Evolutionary conservation across 2,797 vertebrate species (phyloP), one percentile per base, ranked within the genome.

Genomic region (Synanceia verrucosa): DNA sequence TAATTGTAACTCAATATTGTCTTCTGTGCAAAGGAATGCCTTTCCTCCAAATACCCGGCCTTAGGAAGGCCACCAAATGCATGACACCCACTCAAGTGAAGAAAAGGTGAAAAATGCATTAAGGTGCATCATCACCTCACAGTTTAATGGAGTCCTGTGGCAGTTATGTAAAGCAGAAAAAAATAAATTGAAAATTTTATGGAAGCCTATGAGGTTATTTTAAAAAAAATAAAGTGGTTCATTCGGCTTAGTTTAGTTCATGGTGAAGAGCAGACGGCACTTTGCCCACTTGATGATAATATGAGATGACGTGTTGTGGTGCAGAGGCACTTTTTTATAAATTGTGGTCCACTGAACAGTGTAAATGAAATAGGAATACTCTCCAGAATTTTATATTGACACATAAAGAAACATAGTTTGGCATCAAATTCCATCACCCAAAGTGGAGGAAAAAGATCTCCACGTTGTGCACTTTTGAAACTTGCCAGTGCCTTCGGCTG

Each of bases 201-300:
- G 24, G 23, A 71, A 10, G 14, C 18, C 18, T 36, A 4, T 57
- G n/a, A 52, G n/a, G 13, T 28, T 44, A 33, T 39, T 31, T 50
- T 2, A 34, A 63, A 71, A 24, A 13, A 57, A n/a, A n/a, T n/a
- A n/a, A 36, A 16, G 12, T 41, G 46, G 21, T 73, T 69, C 28
- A 26, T 73, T 52, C 10, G 43, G 18, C 53, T 70, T 43, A 48
- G 34, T 58, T 56, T 50, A 46, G 55, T 57, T 73, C 39, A 63
- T 37, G 31, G 37, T 23, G 51, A 36, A 19, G 12, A 60, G 24
- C 41, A 36, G 19, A 19, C 44, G 11, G n/a, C 47, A 57, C 16
- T 72, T 69, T 62, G 16, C 24, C 21, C 43, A 31, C 23, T 71
- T 65, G 47, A 75, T 56, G 53, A 73, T 64, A 57, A 79, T 50